These are phyloP conservation scores for Sinopyrophorus schimmeli DNA, from an alignment of 2,888 invertebrate species.

Conservation along the genomic window DNA sequence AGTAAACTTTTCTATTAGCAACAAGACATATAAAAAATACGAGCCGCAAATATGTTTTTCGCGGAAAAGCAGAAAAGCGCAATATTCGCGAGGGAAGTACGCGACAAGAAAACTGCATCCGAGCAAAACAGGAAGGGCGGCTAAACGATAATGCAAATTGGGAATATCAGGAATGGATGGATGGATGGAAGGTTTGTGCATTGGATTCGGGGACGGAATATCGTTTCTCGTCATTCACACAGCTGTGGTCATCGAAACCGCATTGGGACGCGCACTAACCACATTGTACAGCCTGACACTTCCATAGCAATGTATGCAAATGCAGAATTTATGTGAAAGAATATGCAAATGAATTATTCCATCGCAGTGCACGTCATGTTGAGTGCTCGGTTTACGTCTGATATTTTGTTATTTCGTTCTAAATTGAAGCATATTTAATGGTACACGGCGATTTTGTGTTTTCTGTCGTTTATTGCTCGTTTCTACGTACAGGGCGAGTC, in stretches of 20 bases:
- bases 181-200: constrained; percentile 35
- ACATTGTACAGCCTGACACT: constrained; percentile 38
- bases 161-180: constrained; percentile 39
- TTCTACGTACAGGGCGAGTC: no score
- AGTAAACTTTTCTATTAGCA: no score
- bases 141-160: constrained; percentile 39
- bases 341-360: constrained; percentile 39
- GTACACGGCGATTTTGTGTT: constrained; percentile 17
- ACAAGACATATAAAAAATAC: no score
- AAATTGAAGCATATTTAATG: constrained; percentile 26
- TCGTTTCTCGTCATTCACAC: constrained; percentile 42
- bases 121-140: no score
- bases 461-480: no score
- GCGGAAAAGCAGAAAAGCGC: no score
- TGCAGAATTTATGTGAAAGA: constrained; percentile 42
- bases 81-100: no score
- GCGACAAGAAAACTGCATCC: no score
- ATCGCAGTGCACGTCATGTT: constrained; percentile 26
- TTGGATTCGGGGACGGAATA: constrained; percentile 40
- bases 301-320: constrained; percentile 42
- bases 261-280: constrained; percentile 34
- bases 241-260: constrained; percentile 38
- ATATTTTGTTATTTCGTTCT: constrained; percentile 28
- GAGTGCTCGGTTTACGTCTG: constrained; percentile 29
- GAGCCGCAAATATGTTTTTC: no score